These are phyloP conservation scores for Porites lobata DNA, from an alignment of 92 coral and sea anemone genomes.

Conservation along the genomic window DNA sequence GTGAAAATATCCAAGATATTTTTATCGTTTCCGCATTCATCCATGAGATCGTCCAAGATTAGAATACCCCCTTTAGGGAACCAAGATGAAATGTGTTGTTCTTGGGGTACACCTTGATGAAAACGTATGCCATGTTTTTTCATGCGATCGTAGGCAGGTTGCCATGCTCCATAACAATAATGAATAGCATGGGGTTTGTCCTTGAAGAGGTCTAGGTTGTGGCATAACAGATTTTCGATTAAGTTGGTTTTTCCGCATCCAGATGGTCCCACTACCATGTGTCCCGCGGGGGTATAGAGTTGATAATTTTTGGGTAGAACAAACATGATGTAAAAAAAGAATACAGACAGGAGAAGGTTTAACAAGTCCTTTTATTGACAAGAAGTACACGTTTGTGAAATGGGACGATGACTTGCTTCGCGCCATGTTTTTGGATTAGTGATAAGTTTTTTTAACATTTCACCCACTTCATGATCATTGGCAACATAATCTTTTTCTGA, in stretches of 20 bases:
- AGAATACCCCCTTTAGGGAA: background rate
- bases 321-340: too few species aligned
- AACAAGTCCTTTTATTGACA: too few species aligned
- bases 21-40: slow-evolving; percentile 56
- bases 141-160: background rate
- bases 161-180: background rate
- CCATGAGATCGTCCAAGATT: slow-evolving; percentile 20
- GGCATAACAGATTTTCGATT: background rate
- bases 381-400: too few species aligned
- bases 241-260: background rate
- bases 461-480: background rate
- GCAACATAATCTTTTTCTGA: background rate
- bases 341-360: too few species aligned
- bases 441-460: background rate
- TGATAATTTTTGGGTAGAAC: background rate
- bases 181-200: background rate
- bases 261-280: background rate
- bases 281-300: background rate
- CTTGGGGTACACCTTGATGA: background rate
- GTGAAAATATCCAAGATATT: slow-evolving; percentile 54
- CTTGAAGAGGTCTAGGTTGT: background rate
- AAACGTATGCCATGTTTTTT: background rate
- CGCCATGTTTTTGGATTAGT: too few species aligned
- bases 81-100: background rate
- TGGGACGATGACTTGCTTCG: too few species aligned